Evolutionary conservation across 2,888 invertebrate genomes (phyloP), one percentile per base, ranked within the genome.

Genomic region (Orthonychiurus folsomi): DNA sequence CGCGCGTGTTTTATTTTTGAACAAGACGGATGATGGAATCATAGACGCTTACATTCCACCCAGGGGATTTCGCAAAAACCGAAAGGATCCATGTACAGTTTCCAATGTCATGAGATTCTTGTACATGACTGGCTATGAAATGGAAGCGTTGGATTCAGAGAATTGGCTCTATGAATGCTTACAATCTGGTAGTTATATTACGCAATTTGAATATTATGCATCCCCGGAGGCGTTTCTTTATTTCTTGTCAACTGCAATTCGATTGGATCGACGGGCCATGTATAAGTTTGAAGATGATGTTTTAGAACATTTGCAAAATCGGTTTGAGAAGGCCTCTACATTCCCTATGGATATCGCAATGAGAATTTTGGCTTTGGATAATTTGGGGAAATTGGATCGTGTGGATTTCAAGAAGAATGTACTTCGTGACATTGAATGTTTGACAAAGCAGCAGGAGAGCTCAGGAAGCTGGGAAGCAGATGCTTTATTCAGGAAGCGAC

Each of bases 321-420:
- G 57, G 9, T 25, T 57, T 47, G n/a, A n/a, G n/a, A 47, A 47
- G 5, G n/a, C 27, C 3, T 18, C 57, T 3, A 5, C 3, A 3
- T 57, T 28, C 21, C 57, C 57, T 3, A 5, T 57, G 37, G 57
- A 57, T 47, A 28, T 28, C 25, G 57, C 57, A 12, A 57, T 57
- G 57, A 27, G 57, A 5, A 47, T 57, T n/a, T 47, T 57, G 12
- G 21, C 57, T 23, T 20, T 57, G 3, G 57, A 28, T 3, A 47
- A 57, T n/a, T 21, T 57, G 5, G 57, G 37, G 3, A n/a, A 24
- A 5, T 9, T 56, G 9, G 9, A 24, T 21, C 53, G 21, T 15
- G 20, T 53, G 53, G 20, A 5, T 21, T 9, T 53, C 20, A 21
- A 53, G 53, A 9, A 21, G 9, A 20, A 53, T 12, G 20, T 20